These are phyloP conservation scores for Xestia rhomboidea DNA, from an alignment of 2,888 invertebrate species.

Conservation along the genomic window DNA sequence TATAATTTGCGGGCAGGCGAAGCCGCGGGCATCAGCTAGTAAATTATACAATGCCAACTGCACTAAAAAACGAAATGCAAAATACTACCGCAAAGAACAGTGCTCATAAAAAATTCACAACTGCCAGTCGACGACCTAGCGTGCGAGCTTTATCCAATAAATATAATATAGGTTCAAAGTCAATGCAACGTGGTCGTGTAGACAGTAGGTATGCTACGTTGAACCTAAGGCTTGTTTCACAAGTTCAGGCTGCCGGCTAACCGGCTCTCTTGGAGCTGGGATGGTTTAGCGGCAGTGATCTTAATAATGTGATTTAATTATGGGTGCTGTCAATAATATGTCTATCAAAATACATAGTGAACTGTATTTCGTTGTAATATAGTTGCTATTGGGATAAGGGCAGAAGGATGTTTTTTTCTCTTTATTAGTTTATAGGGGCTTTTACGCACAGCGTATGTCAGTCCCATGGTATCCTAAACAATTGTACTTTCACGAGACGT, in stretches of 20 bases:
- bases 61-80: too few species aligned
- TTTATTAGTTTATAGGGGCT: too few species aligned
- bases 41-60: too few species aligned
- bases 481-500: too few species aligned
- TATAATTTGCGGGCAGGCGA: too few species aligned
- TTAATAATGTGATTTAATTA: background rate
- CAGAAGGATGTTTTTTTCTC: background rate
- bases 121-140: background rate
- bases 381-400: background rate
- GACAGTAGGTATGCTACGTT: constrained; percentile 8
- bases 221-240: constrained; percentile 24
- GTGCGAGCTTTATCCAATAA: constrained; percentile 15
- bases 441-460: too few species aligned
- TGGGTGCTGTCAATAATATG: background rate
- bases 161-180: constrained; percentile 27
- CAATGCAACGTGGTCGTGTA: constrained; percentile 41
- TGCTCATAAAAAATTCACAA: background rate
- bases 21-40: too few species aligned
- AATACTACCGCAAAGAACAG: background rate
- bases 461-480: too few species aligned
- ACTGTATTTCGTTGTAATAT: background rate
- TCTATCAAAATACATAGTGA: background rate
- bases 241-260: background rate
- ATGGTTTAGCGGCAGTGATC: background rate
- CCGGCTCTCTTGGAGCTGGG: background rate